These are phyloP conservation scores for Aspiorhynchus laticeps DNA, from an alignment of 2,113 vertebrate species.

Conservation along the genomic window DNA sequence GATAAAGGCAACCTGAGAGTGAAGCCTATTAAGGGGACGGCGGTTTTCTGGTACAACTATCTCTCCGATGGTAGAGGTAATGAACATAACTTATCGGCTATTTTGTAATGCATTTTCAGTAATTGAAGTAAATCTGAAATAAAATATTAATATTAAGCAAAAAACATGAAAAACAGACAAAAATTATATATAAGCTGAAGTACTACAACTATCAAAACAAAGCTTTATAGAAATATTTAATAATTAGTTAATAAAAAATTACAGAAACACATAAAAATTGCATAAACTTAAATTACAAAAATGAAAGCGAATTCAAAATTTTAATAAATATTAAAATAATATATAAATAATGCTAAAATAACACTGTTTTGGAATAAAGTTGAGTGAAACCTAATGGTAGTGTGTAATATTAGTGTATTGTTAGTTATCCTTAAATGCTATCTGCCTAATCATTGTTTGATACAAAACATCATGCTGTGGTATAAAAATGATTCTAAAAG, in stretches of 20 bases:
- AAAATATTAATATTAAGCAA: background rate
- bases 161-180: background rate
- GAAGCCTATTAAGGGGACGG: constrained; percentile 91
- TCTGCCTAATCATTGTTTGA: background rate
- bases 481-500: too few relatives aligned
- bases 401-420: background rate
- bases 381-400: background rate
- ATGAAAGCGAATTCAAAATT: too few relatives aligned
- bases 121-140: background rate
- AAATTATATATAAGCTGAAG: background rate
- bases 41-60: constrained; percentile 99
- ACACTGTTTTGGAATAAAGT: too few relatives aligned
- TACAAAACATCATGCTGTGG: background rate
- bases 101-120: background rate
- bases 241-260: too few relatives aligned
- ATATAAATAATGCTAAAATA: too few relatives aligned
- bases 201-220: background rate
- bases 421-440: background rate
- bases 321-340: too few relatives aligned
- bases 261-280: too few relatives aligned
- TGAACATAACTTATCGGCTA: background rate
- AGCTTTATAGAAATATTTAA: too few relatives aligned
- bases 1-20: constrained; percentile 94
- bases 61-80: constrained; percentile 95
- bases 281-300: too few relatives aligned